phyloP scores from a whole-genome alignment of 2,888 invertebrate genomes.

The Lycocerus yunnanus region DNA sequence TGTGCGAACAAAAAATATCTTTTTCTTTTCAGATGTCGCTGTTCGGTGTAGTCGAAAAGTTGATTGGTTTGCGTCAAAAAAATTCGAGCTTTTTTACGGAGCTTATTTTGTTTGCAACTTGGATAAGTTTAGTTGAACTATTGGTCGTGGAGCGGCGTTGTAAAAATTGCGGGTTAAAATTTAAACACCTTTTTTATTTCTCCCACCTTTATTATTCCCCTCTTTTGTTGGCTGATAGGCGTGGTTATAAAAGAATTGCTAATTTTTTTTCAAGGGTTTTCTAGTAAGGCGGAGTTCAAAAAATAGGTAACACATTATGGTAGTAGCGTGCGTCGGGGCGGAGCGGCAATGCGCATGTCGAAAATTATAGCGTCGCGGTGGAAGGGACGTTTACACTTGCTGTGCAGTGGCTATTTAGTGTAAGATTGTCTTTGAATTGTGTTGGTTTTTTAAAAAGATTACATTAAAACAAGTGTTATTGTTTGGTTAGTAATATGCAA shows the following conservation, averaged over 20 bases:
- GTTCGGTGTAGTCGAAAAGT: background rate
- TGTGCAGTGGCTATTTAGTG: constrained; percentile 22
- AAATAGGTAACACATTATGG: constrained; percentile 50
- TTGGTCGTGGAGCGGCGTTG: constrained; percentile 19
- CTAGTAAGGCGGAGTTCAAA: constrained; percentile 52
- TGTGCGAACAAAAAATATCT: background rate
- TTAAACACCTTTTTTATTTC: constrained; percentile 14
- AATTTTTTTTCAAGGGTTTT: constrained; percentile 48
- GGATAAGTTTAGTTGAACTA: constrained; percentile 9
- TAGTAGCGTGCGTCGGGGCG: constrained; percentile 47
- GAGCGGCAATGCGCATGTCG: constrained; percentile 50
- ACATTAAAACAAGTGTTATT: background rate
- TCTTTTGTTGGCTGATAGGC: constrained; percentile 35
- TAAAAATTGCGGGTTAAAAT: background rate
- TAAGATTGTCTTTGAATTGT: constrained; percentile 14
- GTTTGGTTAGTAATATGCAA: background rate
- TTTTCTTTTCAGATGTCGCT: background rate
- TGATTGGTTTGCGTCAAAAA: background rate
- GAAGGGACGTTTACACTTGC: constrained; percentile 45
- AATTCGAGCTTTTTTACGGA: background rate
- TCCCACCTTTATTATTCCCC: constrained; percentile 36
- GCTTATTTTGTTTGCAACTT: background rate
- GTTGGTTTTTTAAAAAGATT: background rate
- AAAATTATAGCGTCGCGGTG: constrained; percentile 47
- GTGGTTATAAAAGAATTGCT: constrained; percentile 41